Evolutionary conservation across 2,797 vertebrate genomes (phyloP), one percentile per base, ranked within the genome.

Genomic region (Tympanoctomys barrerae): DNA sequence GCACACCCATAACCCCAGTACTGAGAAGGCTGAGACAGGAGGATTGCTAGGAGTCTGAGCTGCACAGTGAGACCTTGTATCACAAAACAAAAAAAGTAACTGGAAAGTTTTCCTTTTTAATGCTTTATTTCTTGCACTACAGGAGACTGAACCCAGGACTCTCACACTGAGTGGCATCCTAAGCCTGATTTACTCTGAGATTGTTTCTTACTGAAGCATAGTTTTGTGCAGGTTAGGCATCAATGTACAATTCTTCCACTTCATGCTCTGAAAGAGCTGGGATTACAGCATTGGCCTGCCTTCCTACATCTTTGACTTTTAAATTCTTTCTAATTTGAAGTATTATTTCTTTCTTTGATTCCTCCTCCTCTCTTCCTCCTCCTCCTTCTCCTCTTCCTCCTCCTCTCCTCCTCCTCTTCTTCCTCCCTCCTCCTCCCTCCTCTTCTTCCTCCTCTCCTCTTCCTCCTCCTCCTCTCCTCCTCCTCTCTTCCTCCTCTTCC

Each of bases 251-350:
- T 77, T 46, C 26, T 49, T 46, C 6, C 31, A 26, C 14, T 1
- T 77, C 24, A 31, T 22, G 42, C 42, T 77, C 42, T 11, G 28
- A 24, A 39, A 28, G 39, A 46, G 6, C 5, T 46, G 24, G 73
- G 26, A 46, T 46, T 77, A 31, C 42, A 28, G 42, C 7, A 3
- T 26, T 49, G 26, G 1, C 19, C 33, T 22, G 19, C n/a, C 21
- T 71, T 18, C 36, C 70, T 19, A 39, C n/a, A 22, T 21, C 70
- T 4, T 39, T 39, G 70, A n/a, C 36, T 4, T 71, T 36, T 71
- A 39, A 19, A 39, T 89, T 59, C 2, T 86, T 91, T 95, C 66
- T 94, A 89, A 79, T 24, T 61, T 31, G 36, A 61, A 26, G 0
- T 52, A 52, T 75, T 68, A 4, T 49, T 87, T 92, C 5, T 86